These are phyloP conservation scores for Protobothrops flavoviridis DNA, from an alignment of 2,113 vertebrate species.

Conservation along the genomic window DNA sequence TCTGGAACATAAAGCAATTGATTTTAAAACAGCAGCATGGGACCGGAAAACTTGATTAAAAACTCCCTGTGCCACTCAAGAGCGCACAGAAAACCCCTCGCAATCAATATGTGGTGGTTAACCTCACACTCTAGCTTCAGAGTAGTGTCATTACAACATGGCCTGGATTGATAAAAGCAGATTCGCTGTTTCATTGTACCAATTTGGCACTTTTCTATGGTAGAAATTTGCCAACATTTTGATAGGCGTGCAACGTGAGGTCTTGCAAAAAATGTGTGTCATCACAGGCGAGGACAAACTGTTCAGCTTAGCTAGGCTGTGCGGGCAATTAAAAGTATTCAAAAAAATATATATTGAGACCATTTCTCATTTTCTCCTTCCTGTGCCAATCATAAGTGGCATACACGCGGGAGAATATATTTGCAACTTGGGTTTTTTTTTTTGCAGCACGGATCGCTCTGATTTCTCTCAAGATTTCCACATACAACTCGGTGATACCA, in stretches of 20 bases:
- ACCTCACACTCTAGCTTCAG: neutral
- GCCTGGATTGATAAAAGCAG: neutral
- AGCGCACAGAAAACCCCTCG: neutral
- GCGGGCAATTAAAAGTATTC: neutral
- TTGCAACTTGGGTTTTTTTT: neutral
- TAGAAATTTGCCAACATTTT: neutral
- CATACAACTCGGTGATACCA: neutral
- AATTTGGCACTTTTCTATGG: neutral
- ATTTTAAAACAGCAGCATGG: constrained; percentile 11
- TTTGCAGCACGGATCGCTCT: neutral
- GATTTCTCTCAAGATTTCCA: neutral
- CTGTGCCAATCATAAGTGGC: neutral
- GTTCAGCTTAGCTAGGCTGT: neutral
- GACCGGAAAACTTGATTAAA: constrained; percentile 21
- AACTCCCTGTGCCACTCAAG: neutral
- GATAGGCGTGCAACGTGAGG: neutral
- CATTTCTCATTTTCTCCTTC: neutral
- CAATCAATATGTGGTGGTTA: neutral
- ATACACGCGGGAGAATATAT: no score
- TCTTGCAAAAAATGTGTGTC: neutral
- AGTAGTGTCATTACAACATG: neutral
- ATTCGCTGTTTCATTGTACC: neutral
- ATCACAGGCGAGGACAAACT: neutral
- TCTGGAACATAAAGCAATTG: constrained; percentile 26
- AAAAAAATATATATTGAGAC: neutral